Base-by-base conservation (phyloP, 1,140 invertebrate genomes). In the Vollenhovia emeryi region DNA sequence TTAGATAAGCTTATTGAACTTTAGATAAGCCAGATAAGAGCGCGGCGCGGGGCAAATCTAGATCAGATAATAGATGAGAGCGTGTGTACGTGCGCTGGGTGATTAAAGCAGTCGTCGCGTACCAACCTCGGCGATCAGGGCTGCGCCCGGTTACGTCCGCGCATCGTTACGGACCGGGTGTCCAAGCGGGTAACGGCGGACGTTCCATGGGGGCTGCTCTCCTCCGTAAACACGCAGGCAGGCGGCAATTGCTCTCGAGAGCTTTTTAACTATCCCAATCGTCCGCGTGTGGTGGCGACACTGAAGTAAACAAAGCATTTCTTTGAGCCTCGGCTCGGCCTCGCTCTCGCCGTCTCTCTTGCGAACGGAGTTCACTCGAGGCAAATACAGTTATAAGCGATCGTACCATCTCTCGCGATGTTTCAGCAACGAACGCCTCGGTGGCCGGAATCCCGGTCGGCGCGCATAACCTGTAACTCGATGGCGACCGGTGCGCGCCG, bases 21-120 rank as follows among this genome's bases (percentile, higher is more conserved):
- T 88, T 52, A 92, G 89, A 92, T 92, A 91, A 92, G 60, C 40
- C 68, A 92, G 91, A 92, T 92, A 91, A 92, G 89, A 85, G 57
- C 43, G 33, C 69, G 71, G 69, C 64, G 27, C 30, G 55, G 40
- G 62, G 60, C 45, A 55, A 79, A 86, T 91, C 86, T 89, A 92
- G 86, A 92, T 92, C 86, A 92, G 91, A 92, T 92, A 90, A 91
- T 89, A 90, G 90, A 91, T 91, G 83, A 89, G 68, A 82, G 24
- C 33, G 21, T 75, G 33, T 27, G 18, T 52, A 30, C 6, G 18
- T 52, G 40, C 6, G 18, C 33, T 33, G 24, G 27, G 33, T 36
- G 40, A 89, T 83, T 68, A 43, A 83, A 8, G 62, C n/a, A n/a
- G n/a, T n/a, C n/a, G 59, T 75, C 4, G 59, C 9, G 21, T 86